phyloP scores from a whole-genome alignment of 2,113 vertebrate genomes.

The Felis chaus region DNA sequence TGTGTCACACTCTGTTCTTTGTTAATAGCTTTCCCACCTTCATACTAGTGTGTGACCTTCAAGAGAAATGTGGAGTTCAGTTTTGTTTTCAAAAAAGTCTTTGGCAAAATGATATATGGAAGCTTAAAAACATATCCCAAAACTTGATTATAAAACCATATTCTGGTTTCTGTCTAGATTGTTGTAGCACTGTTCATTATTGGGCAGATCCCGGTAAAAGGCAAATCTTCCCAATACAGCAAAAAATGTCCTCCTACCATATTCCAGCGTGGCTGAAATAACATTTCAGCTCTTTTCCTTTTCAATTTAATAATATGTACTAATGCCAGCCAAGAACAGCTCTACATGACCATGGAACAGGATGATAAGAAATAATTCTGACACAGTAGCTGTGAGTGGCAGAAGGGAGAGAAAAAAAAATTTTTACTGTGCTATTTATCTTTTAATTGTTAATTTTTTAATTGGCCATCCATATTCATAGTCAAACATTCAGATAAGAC shows the following conservation, averaged over 20 bases:
- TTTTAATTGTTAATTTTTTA: conserved; percentile 6
- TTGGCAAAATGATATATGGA: background rate
- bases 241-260: background rate
- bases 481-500: background rate
- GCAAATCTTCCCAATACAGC: background rate
- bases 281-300: background rate
- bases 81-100: conserved; percentile 42
- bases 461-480: background rate
- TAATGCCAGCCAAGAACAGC: background rate
- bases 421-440: background rate
- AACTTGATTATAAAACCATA: background rate
- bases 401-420: too few relatives aligned
- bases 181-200: background rate
- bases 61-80: background rate
- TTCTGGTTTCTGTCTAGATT: background rate
- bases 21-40: background rate
- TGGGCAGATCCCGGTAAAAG: background rate
- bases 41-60: background rate
- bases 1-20: background rate
- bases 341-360: background rate
- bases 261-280: background rate
- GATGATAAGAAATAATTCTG: background rate
- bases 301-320: background rate
- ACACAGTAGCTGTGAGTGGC: background rate
- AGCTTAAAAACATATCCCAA: background rate